Base-by-base conservation (phyloP, 2,113 vertebrate genomes). In the Pterocles burchelli region DNA sequence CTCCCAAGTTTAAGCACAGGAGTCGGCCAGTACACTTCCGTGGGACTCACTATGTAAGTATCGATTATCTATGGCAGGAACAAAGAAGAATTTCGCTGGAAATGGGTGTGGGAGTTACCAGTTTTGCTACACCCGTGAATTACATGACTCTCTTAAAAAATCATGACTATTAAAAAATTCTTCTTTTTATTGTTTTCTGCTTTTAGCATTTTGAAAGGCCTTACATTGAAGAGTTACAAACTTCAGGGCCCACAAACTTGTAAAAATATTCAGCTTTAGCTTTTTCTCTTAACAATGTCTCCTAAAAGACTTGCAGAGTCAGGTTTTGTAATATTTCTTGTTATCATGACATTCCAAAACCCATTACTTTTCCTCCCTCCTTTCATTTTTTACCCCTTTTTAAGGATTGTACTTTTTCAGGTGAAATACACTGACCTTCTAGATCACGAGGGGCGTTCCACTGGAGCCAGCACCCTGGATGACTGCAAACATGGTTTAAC, bases 401-500 rank as follows among this genome's bases (percentile, higher is more conserved):
- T 71, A 68, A 76, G 70, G 36, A 66, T 20, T 74, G 61, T 74
- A 59, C 72, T 90, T 83, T 83, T 87, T 41, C 28, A 21, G 75
- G 92, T 82, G 70, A 81, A 93, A 85, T 79, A 34, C 4, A 25
- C 57, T 70, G 81, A 57, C 36, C 61, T 90, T 36, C 55, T 57
- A 28, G 62, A 65, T 87, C 70, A 57, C 52, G 67, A 72, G 52
- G 65, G 48, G 38, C 1, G 2, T 80, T 88, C 78, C 48, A n/a
- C 68, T 34, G 19, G 52, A 71, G 85, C 48, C 48, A 54, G 65
- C 57, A 49, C 73, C 71, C 65, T 29, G 57, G 49, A 15, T 74
- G 68, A 91, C 67, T 84, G 74, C 80, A 94, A 96, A 93, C 67
- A 74, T 29, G 46, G 74, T 59, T 80, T 74, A 82, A 82, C 59